Evolutionary conservation across 2,113 vertebrate genomes (phyloP).

Genomic region (Romanogobio albipinnatus): DNA sequence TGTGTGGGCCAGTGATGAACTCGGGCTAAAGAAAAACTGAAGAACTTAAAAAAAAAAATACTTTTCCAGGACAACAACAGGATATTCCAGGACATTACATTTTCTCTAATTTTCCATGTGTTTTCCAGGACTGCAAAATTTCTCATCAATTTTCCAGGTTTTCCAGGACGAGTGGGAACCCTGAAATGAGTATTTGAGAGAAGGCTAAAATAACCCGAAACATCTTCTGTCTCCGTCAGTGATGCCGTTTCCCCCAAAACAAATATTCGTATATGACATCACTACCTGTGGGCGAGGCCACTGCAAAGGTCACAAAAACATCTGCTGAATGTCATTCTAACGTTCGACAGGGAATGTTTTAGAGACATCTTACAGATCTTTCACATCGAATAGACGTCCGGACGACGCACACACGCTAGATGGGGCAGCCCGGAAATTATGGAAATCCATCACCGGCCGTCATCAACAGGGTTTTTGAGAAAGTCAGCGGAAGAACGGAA

Average conservation of each 20-base stretch:
- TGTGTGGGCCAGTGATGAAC: too few relatives aligned
- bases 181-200: background rate
- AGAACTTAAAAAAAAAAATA: too few relatives aligned
- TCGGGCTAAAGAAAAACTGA: too few relatives aligned
- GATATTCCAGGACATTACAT: too few relatives aligned
- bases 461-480: conserved; percentile 40
- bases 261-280: background rate
- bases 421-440: conserved; percentile 10
- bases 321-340: background rate
- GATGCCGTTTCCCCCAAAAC: background rate
- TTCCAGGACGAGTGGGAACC: too few relatives aligned
- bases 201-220: background rate
- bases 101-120: too few relatives aligned
- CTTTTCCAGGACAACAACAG: too few relatives aligned
- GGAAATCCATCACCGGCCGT: conserved; percentile 26
- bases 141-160: too few relatives aligned
- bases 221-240: background rate
- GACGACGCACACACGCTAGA: background rate
- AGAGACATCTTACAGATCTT: background rate
- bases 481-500: conserved; percentile 50
- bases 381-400: background rate
- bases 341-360: background rate
- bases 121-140: too few relatives aligned
- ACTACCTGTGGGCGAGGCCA: background rate
- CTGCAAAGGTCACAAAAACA: background rate